phyloP scores from a whole-genome alignment of 2,113 vertebrate genomes.

The Sciurus niger region DNA sequence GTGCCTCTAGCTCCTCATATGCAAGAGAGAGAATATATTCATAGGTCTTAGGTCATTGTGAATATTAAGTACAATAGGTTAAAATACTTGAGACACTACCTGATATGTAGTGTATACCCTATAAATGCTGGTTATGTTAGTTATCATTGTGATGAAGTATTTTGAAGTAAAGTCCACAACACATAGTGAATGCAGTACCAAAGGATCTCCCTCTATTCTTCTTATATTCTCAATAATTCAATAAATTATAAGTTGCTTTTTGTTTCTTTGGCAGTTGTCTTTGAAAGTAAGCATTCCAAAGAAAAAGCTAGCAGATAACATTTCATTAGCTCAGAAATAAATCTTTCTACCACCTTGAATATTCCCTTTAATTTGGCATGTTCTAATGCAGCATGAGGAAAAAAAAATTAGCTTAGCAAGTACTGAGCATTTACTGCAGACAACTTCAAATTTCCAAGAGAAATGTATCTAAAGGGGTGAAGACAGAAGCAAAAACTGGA shows the following conservation, averaged over 20 bases:
- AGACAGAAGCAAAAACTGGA: slow-evolving; percentile 23
- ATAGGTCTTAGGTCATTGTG: not conserved
- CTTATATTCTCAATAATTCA: slow-evolving; percentile 10
- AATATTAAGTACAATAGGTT: not conserved
- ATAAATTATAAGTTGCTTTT: slow-evolving; percentile 28
- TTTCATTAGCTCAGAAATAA: slow-evolving; percentile 47
- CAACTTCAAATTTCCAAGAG: not conserved
- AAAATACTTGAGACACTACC: slow-evolving; percentile 5
- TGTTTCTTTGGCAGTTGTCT: slow-evolving; percentile 20
- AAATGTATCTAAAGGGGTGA: not conserved
- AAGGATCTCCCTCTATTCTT: not conserved
- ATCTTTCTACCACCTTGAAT: slow-evolving; percentile 40
- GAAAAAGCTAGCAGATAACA: not conserved
- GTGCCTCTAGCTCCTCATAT: not conserved
- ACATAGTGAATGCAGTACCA: not conserved
- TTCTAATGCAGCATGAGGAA: slow-evolving; percentile 28
- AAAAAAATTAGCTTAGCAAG: slow-evolving; percentile 29
- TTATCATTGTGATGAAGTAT: not conserved
- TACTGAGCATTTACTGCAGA: slow-evolving; percentile 40
- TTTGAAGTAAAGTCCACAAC: not conserved
- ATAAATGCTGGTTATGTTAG: not conserved
- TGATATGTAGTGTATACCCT: not conserved
- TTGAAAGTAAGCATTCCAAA: slow-evolving; percentile 55
- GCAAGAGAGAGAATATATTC: not conserved
- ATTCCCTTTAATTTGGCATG: slow-evolving; percentile 64